Evolutionary conservation across 2,888 invertebrate species (phyloP).

Genomic region (Melinaea marsaeus): DNA sequence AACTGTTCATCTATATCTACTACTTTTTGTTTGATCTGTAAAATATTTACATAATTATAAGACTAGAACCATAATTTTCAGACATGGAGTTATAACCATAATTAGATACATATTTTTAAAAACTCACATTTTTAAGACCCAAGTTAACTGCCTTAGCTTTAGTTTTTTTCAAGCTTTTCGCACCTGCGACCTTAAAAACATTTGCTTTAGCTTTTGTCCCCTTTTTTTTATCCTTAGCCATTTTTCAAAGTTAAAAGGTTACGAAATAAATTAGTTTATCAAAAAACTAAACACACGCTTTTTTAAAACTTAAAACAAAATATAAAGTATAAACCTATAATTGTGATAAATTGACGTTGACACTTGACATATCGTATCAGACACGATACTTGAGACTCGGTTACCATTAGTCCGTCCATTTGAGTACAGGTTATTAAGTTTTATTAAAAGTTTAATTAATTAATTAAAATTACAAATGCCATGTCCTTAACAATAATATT

Average conservation of each 20-base stretch:
- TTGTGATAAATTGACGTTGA: too few species aligned
- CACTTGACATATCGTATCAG: too few species aligned
- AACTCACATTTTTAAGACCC: conserved; percentile 67
- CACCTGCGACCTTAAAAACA: conserved; percentile 70
- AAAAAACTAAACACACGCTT: neutral
- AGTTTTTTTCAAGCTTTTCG: conserved; percentile 70
- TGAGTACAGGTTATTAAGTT: too few species aligned
- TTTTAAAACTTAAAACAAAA: neutral
- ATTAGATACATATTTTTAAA: neutral
- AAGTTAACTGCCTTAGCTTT: conserved; percentile 68
- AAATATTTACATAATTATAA: conserved; percentile 22
- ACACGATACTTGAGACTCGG: too few species aligned
- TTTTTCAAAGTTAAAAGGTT: conserved; percentile 28
- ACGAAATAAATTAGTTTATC: neutral
- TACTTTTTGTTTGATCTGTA: conserved; percentile 67
- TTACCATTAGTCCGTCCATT: too few species aligned
- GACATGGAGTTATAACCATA: neutral
- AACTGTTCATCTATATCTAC: conserved; percentile 66
- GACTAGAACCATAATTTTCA: neutral
- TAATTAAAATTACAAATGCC: too few species aligned
- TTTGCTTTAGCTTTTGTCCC: conserved; percentile 60
- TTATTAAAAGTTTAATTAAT: too few species aligned
- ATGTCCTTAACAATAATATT: too few species aligned
- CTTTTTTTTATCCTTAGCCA: conserved; percentile 69
- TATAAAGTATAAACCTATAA: too few species aligned